Evolutionary conservation across 1,140 invertebrate genomes (phyloP).

Genomic region (Amphibalanus amphitrite): DNA sequence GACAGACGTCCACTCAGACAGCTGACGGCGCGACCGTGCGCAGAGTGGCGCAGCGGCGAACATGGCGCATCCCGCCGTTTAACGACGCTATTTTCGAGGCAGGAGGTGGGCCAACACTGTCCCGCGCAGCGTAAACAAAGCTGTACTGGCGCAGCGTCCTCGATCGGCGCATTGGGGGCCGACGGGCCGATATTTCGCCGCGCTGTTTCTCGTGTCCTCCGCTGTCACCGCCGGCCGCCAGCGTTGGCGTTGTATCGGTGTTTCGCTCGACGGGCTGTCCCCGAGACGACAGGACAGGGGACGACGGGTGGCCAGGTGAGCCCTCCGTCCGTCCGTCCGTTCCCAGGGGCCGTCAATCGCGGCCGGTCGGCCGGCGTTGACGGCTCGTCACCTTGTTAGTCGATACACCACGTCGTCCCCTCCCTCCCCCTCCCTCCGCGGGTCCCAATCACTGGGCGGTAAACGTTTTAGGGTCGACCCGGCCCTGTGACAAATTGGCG

Average conservation of each 20-base stretch:
- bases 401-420: neutral
- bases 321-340: neutral
- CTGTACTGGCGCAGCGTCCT: no score
- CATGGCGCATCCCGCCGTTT: neutral
- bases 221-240: no score
- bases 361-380: neutral
- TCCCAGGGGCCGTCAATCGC: neutral
- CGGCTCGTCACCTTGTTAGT: neutral
- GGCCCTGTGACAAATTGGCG: neutral
- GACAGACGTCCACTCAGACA: neutral
- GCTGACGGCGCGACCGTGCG: neutral
- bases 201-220: no score
- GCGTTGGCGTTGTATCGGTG: no score
- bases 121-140: neutral
- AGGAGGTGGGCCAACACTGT: no score
- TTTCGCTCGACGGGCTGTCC: no score
- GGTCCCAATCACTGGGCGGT: neutral
- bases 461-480: neutral
- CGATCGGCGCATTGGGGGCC: neutral
- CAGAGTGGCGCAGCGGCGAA: neutral
- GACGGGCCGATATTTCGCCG: neutral
- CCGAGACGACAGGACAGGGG: no score
- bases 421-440: no score
- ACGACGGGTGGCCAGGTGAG: no score
- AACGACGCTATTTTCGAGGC: neutral